These are phyloP conservation scores for Macrobrachium nipponense DNA, from an alignment of 1,140 invertebrate genomes.

Conservation along the genomic window DNA sequence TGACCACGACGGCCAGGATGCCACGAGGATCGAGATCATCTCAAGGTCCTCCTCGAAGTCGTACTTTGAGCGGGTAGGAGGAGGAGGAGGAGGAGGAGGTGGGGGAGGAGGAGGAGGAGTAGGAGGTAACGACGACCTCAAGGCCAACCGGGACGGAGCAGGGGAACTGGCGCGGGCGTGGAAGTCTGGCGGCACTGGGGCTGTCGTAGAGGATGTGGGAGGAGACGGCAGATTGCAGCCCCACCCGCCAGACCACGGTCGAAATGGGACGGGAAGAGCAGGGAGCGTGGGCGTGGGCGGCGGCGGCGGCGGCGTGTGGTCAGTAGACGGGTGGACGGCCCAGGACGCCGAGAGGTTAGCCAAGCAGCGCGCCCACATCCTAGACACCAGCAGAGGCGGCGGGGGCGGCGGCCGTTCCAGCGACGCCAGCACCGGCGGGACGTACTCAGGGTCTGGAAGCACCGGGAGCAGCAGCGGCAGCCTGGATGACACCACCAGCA, in stretches of 20 bases:
- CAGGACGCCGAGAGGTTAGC: background rate
- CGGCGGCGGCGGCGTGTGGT: conserved; percentile 40
- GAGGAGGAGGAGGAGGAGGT: background rate
- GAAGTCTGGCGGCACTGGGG: conserved; percentile 16
- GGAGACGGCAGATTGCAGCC: conserved; percentile 22
- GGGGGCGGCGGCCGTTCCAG: background rate
- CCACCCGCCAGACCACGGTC: conserved; percentile 6
- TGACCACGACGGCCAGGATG: too few relatives aligned
- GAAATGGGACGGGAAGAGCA: background rate
- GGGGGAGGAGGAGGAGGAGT: too few relatives aligned
- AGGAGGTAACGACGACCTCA: background rate
- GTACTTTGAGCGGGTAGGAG: background rate
- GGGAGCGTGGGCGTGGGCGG: background rate
- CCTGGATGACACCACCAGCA: conserved; percentile 30
- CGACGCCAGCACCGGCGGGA: conserved; percentile 18
- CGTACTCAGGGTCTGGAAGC: conserved; percentile 25
- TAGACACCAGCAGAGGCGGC: background rate
- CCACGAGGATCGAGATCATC: background rate
- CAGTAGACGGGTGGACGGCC: conserved; percentile 47
- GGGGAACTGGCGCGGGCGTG: conserved; percentile 44
- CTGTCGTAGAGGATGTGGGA: conserved; percentile 21
- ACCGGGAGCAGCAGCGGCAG: conserved; percentile 11
- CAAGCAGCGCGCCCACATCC: background rate
- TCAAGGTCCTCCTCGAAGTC: background rate
- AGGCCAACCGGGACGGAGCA: background rate